Conservation (phyloP, 2,797 vertebrate species). For the Taeniopygia guttata region DNA sequence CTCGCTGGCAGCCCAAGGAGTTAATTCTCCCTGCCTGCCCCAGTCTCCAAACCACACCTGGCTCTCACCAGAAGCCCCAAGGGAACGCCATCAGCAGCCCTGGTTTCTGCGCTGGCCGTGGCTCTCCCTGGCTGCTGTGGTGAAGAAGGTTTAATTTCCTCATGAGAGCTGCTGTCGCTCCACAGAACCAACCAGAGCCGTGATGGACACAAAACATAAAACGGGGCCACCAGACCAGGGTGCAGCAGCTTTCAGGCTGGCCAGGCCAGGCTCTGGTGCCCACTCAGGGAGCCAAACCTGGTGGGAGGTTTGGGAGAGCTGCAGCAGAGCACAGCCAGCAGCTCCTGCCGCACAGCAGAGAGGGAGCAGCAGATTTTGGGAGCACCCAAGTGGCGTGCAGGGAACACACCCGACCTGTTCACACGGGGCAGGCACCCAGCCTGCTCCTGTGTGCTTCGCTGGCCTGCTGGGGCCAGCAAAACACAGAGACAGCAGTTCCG, state of each 20-base stretch:
- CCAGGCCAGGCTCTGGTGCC: not conserved
- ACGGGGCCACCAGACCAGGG: too few relatives aligned
- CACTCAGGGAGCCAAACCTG: not conserved
- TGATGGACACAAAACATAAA: fast-evolving
- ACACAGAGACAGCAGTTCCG: not conserved
- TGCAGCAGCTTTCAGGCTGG: not conserved
- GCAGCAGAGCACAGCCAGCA: not conserved
- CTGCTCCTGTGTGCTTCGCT: not conserved
- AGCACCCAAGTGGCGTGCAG: not conserved
- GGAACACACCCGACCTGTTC: too few relatives aligned
- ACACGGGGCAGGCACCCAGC: too few relatives aligned
- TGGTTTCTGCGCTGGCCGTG: fast-evolving
- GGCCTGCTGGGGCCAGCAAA: not conserved
- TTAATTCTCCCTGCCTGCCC: not conserved
- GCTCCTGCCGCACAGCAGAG: not conserved
- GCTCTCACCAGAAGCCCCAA: not conserved
- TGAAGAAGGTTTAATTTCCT: not conserved
- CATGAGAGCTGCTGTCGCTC: not conserved
- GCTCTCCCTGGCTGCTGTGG: not conserved
- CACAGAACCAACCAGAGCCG: not conserved
- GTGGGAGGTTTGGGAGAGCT: not conserved
- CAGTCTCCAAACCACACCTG: not conserved
- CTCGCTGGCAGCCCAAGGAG: too few relatives aligned
- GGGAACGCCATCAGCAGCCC: not conserved
- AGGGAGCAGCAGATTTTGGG: too few relatives aligned